These are phyloP conservation scores for Zootoca vivipara DNA, from an alignment of 2,113 vertebrate genomes.

Conservation along the genomic window DNA sequence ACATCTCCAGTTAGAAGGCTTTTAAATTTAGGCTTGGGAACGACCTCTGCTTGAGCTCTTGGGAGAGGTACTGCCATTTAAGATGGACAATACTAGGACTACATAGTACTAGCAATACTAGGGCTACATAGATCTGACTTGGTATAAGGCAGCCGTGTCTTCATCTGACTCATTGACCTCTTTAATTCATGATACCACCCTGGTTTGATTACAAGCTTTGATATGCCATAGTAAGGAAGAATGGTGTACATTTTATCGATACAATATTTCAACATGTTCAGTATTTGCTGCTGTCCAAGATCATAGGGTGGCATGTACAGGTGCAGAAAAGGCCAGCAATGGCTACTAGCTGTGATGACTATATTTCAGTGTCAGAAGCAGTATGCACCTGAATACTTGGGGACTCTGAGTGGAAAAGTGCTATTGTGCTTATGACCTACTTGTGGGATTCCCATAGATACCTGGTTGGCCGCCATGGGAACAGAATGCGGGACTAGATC, in stretches of 20 bases:
- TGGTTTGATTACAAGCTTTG: not conserved
- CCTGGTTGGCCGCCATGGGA: not conserved
- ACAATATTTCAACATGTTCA: not conserved
- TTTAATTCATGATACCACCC: not conserved
- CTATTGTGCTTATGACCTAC: not conserved
- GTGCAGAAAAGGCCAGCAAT: not conserved
- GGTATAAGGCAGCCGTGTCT: not conserved
- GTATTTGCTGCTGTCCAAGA: not conserved
- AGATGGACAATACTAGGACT: not conserved
- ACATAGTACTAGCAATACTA: not conserved
- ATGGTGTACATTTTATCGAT: not conserved
- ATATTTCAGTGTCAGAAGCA: not conserved
- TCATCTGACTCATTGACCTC: not conserved
- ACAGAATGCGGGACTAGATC: not conserved
- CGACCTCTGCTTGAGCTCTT: not conserved
- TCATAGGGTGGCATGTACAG: not conserved
- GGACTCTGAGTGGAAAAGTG: not conserved
- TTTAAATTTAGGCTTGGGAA: not conserved
- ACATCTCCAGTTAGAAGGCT: not conserved
- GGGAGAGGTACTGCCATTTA: not conserved
- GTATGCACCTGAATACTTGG: not conserved
- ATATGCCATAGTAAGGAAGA: not conserved
- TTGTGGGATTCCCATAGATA: not conserved
- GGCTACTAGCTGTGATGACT: not conserved
- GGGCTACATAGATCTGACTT: not conserved